These are phyloP conservation scores for Heliothis subflexa DNA, from an alignment of 1,140 invertebrate genomes.

Conservation along the genomic window DNA sequence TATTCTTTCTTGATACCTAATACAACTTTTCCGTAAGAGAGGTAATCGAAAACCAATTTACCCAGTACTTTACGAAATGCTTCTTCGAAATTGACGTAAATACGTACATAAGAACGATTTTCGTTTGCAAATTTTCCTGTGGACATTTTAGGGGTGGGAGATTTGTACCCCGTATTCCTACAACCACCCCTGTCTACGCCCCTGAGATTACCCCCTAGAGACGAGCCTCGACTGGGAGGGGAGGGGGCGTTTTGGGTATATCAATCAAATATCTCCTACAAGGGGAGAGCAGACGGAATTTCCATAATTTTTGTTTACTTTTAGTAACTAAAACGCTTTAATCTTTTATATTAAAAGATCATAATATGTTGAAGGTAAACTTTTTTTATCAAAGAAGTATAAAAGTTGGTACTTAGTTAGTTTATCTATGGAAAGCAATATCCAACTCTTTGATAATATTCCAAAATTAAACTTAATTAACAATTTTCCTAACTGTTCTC, in stretches of 20 bases:
- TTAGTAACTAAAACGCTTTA: no score
- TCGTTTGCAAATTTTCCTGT: conserved; percentile 26
- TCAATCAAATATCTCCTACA: conserved; percentile 3
- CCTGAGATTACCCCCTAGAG: conserved; percentile 24
- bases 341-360: no score
- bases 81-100: not conserved
- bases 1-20: no score
- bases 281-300: not conserved
- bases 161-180: conserved; percentile 16
- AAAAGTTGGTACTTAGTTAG: no score
- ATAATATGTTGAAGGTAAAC: no score
- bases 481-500: no score
- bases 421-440: no score
- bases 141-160: conserved; percentile 14
- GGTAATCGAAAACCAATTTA: no score
- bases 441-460: no score
- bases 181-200: conserved; percentile 5
- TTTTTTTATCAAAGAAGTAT: no score
- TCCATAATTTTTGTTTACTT: not conserved
- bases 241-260: conserved; percentile 18
- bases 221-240: conserved; percentile 3
- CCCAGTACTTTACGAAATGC: not conserved
- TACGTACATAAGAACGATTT: not conserved
- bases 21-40: no score
- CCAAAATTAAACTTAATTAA: no score